Base-by-base conservation (phyloP, 2,888 invertebrate genomes). In the Lymantria dispar region DNA sequence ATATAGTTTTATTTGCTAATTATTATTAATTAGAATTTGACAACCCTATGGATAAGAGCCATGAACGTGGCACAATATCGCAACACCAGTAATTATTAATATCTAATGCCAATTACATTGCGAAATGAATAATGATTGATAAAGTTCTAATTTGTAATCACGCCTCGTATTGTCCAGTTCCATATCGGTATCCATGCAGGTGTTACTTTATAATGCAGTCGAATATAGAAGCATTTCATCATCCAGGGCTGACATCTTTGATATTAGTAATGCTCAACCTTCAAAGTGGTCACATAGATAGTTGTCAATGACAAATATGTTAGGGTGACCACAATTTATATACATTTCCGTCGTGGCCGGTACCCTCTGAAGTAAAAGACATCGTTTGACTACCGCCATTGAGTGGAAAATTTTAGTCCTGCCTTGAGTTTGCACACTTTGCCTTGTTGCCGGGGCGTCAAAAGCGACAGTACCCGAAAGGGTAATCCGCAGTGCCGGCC, bases 41-140 rank as follows among this genome's bases (percentile, higher is more conserved):
- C 22, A 56, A 49, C 44, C 44, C 41, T 52, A 57, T 61, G 64
- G 47, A 52, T 57, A 56, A 36, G 43, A 52, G 33, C 60, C 55
- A 58, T 60, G 60, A 56, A 56, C 50, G 48, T 64, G 56, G 14
- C 42, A 47, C 22, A 41, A n/a, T 62, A 63, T 64, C 62, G 67
- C 65, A 72, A 67, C 49, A 55, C 43, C 50, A 62, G 56, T 59
- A 64, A 72, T 61, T 60, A 62, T 62, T 54, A 60, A 66, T 59
- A 52, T 55, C 68, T 60, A 75, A 66, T 58, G 55, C 58, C 65
- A 64, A 75, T 66, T 65, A 62, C 60, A 47, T 73, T 73, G 68
- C 65, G 62, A 73, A 68, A 70, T 58, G 56, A 43, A 48, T 48
- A 55, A 60, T 59, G 62, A 70, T 68, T 58, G 70, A 65, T 68